Base-by-base conservation (phyloP, 2,888 invertebrate species). In the Clepsis dumicolana region DNA sequence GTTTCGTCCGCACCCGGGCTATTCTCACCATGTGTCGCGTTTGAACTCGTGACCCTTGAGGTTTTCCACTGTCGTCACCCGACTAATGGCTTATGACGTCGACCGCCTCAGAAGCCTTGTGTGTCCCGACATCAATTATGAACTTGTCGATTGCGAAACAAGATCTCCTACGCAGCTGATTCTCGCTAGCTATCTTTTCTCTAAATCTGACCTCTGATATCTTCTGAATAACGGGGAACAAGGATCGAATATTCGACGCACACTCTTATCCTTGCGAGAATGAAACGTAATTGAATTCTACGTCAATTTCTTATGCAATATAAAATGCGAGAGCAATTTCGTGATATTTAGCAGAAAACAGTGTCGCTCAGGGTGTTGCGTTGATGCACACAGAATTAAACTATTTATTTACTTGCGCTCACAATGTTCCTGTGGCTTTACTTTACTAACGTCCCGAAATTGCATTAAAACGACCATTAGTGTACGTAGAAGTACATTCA, bases 1-100 rank as follows among this genome's bases (percentile, higher is more conserved):
- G 84, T 90, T 90, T 84, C 73, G 76, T 76, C 78, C 81, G 75
- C 81, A 76, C 81, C 79, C 82, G 81, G 82, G 87, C 89, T 85
- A 86, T 88, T 88, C 81, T 78, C 81, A 81, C 87, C 89, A 90
- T 89, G 80, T 90, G 90, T 81, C 84, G 85, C 83, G 74, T 82
- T 80, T 80, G 80, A 85, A 86, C 83, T 86, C 83, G 80, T 82
- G 85, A 87, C 88, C 89, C 88, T 83, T 87, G 88, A 87, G 88
- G 87, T 86, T 87, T 85, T 84, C 82, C 75, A 80, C 80, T 83
- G 86, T 84, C 82, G 79, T 76, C 83, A 77, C 77, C 77, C 81
- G 77, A 84, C 86, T 89, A 90, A 90, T 88, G 85, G 86, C 83
- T 78, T 81, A 77, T 82, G 81, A 84, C 84, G 84, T 84, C 84